Evolutionary conservation across 1,140 invertebrate species (phyloP).

Genomic region (Drosophila orena): DNA sequence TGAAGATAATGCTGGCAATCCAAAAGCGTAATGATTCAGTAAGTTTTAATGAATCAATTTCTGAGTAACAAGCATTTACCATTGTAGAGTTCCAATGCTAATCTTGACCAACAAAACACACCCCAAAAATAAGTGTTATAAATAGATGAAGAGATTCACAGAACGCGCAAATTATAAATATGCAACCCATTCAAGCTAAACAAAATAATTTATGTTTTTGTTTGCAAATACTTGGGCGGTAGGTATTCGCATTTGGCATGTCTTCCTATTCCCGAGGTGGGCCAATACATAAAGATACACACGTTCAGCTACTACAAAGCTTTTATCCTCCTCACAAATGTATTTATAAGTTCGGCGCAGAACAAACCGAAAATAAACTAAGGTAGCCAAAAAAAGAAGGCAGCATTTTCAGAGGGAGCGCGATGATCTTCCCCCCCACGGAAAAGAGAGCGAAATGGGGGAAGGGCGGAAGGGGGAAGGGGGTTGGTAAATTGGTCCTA

Average conservation of each 20-base stretch:
- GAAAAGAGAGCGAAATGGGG: neutral
- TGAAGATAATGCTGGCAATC: no score
- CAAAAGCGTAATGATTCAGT: neutral
- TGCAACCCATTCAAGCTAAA: conserved; percentile 45
- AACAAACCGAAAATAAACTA: conserved; percentile 53
- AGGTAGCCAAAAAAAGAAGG: conserved; percentile 49
- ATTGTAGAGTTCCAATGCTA: conserved; percentile 38
- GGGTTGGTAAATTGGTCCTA: conserved; percentile 14
- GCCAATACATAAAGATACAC: conserved; percentile 11
- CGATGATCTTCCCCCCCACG: conserved; percentile 1
- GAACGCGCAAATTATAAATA: conserved; percentile 53
- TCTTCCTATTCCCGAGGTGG: conserved; percentile 50
- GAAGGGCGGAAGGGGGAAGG: neutral
- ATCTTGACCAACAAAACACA: conserved; percentile 47
- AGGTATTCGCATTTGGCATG: conserved; percentile 63
- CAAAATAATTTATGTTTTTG: conserved; percentile 79
- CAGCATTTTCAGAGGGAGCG: conserved; percentile 1
- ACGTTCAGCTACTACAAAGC: conserved; percentile 14
- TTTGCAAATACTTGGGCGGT: conserved; percentile 76
- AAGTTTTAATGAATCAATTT: neutral
- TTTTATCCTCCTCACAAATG: conserved; percentile 43
- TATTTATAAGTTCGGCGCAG: conserved; percentile 66
- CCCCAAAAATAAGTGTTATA: conserved; percentile 26
- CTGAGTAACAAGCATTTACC: neutral
- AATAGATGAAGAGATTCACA: conserved; percentile 17